These are phyloP conservation scores for Thamnophis sirtalis DNA, from an alignment of 2,113 vertebrate species.

Conservation along the genomic window DNA sequence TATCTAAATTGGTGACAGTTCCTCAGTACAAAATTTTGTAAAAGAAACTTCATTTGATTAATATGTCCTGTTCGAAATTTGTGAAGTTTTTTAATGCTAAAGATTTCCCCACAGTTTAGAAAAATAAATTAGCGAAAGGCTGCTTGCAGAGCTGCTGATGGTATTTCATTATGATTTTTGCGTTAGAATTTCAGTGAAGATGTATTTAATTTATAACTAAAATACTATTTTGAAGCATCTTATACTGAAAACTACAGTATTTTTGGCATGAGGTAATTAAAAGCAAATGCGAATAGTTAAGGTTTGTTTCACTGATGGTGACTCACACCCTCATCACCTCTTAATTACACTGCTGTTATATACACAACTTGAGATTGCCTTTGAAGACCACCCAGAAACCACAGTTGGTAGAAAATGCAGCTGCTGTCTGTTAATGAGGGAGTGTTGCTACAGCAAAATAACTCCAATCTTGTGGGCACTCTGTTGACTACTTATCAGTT, in stretches of 20 bases:
- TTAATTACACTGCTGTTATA: not conserved
- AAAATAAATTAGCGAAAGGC: not conserved
- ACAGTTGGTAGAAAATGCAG: not conserved
- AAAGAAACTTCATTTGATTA: not conserved
- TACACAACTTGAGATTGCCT: not conserved
- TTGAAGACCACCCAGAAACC: not conserved
- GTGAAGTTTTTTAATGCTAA: not conserved
- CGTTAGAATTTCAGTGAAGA: conserved; percentile 34
- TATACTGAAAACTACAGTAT: conserved; percentile 55
- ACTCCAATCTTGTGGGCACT: not conserved
- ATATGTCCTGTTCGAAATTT: not conserved
- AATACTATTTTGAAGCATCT: conserved; percentile 55
- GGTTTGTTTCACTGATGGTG: conserved; percentile 58
- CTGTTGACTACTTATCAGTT: not conserved
- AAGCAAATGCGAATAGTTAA: conserved; percentile 58
- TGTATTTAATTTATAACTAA: conserved; percentile 45
- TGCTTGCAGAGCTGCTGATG: not conserved
- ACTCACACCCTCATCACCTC: conserved; percentile 20
- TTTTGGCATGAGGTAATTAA: conserved; percentile 46
- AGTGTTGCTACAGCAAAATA: not conserved
- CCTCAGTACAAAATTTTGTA: not conserved
- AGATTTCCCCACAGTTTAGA: not conserved
- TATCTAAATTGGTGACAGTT: not conserved
- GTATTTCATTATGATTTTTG: not conserved
- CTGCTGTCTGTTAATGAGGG: not conserved